Conservation (phyloP, 2,888 invertebrate genomes). For the Cordilura impudica region DNA sequence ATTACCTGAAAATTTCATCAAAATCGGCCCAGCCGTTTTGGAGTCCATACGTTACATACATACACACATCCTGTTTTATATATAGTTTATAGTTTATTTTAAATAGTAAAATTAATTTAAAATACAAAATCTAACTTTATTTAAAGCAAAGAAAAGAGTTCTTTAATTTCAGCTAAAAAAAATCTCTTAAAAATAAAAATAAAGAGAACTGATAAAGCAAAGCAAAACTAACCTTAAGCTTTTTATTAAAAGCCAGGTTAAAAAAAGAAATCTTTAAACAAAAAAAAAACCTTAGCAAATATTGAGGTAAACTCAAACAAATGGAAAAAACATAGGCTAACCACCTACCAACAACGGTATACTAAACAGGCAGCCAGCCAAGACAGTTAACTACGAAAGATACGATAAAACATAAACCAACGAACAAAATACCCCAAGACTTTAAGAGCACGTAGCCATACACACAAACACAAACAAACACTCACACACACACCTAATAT, state of each 20-base stretch:
- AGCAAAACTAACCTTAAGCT: slow-evolving; percentile 1
- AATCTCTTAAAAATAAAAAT: neutral
- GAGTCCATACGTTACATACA: too few species aligned
- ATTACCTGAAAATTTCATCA: too few species aligned
- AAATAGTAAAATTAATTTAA: neutral
- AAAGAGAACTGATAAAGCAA: neutral
- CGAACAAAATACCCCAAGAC: slow-evolving; percentile 26
- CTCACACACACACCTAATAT: neutral
- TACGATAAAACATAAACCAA: slow-evolving; percentile 19
- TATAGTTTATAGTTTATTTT: too few species aligned
- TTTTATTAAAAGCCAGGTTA: neutral
- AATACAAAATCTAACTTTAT: too few species aligned
- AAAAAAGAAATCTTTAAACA: slow-evolving; percentile 10
- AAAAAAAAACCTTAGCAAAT: neutral
- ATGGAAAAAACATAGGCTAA: slow-evolving; percentile 8
- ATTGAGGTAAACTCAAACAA: slow-evolving; percentile 24
- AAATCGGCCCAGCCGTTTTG: too few species aligned
- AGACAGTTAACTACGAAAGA: slow-evolving; percentile 31
- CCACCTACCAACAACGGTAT: slow-evolving; percentile 56
- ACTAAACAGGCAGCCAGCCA: neutral
- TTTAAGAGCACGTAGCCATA: slow-evolving; percentile 46
- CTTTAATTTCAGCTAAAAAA: neutral
- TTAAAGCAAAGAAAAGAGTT: too few species aligned
- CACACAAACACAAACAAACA: slow-evolving; percentile 32
- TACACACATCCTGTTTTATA: too few species aligned